A percentile compares a stretch with the other conserved stretches of the same genome.
These are phyloP conservation scores for Himalopsyche japonica DNA, from an alignment of 2,888 invertebrate species.

Conservation along the genomic window DNA sequence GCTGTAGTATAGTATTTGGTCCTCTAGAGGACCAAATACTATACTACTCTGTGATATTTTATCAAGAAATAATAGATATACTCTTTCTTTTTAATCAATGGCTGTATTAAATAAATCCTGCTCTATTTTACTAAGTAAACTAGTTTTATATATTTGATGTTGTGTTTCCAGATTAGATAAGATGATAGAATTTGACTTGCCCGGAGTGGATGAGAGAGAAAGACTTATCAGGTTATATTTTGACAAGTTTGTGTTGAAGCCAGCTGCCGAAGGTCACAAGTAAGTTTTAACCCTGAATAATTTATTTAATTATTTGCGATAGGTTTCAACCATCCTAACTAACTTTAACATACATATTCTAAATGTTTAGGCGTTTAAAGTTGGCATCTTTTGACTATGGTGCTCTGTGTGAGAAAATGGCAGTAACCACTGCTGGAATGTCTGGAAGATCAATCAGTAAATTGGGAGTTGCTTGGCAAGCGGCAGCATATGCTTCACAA, in stretches of 20 bases:
- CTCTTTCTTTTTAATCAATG: too few relatives aligned
- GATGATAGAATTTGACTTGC: slow-evolving; percentile 94
- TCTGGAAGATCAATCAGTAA: slow-evolving; percentile 97
- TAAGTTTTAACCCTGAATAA: too few relatives aligned
- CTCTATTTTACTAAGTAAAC: too few relatives aligned
- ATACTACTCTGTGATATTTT: too few relatives aligned
- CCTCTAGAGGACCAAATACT: too few relatives aligned
- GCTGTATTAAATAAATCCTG: too few relatives aligned
- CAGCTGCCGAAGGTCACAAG: slow-evolving; percentile 77
- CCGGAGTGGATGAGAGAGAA: slow-evolving; percentile 89
- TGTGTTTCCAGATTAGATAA: slow-evolving; percentile 77
- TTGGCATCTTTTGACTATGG: slow-evolving; percentile 96
- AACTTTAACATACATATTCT: too few relatives aligned
- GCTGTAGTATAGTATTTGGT: too few relatives aligned
- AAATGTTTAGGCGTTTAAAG: slow-evolving; percentile 72
- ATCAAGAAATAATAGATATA: too few relatives aligned
- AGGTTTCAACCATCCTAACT: too few relatives aligned
- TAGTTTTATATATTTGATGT: too few relatives aligned
- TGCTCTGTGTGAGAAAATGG: slow-evolving; percentile 81
- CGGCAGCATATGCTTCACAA: slow-evolving; percentile 94
- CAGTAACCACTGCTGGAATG: slow-evolving; percentile 86
- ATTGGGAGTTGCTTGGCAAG: slow-evolving; percentile 96
- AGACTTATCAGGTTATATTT: slow-evolving; percentile 94
- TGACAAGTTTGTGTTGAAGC: slow-evolving; percentile 91
- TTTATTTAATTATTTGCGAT: too few relatives aligned